A percentile compares a stretch with the other conserved stretches of the same genome.
Evolutionary conservation across 2,888 invertebrate genomes (phyloP).

Genomic region (Hecatera dysodea): DNA sequence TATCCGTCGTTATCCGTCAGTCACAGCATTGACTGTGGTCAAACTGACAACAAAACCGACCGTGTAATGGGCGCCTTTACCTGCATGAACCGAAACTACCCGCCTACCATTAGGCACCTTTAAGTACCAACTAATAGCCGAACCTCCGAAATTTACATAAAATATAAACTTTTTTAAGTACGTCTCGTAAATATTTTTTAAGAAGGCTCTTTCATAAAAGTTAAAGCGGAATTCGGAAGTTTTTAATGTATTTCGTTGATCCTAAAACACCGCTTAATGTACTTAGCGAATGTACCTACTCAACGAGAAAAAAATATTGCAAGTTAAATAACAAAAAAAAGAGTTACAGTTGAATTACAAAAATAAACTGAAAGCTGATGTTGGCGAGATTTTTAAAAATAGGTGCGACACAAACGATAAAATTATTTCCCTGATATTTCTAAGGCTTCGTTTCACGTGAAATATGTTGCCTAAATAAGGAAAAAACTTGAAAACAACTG

Average conservation of each 20-base stretch:
- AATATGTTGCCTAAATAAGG: slow-evolving; percentile 24
- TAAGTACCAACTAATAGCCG: slow-evolving; percentile 16
- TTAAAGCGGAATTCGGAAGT: slow-evolving; percentile 24
- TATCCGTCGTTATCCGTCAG: too few relatives aligned
- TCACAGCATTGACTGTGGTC: too few relatives aligned
- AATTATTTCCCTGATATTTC: slow-evolving; percentile 15
- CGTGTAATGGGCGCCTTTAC: too few relatives aligned
- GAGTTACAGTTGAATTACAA: not conserved
- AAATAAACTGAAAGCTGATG: slow-evolving; percentile 18
- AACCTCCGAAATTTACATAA: slow-evolving; percentile 11
- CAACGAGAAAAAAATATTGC: not conserved
- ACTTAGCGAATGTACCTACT: not conserved
- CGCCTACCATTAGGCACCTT: slow-evolving; percentile 12
- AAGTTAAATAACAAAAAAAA: not conserved
- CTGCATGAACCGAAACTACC: not conserved
- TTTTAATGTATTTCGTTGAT: slow-evolving; percentile 17
- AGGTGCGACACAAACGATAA: slow-evolving; percentile 8
- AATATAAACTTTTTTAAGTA: slow-evolving; percentile 25
- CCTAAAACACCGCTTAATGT: not conserved
- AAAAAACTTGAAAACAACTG: slow-evolving; percentile 27
- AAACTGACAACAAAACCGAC: too few relatives aligned
- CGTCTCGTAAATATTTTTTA: slow-evolving; percentile 1
- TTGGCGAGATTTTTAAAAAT: slow-evolving; percentile 2
- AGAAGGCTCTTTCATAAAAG: slow-evolving; percentile 4
- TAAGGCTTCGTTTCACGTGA: slow-evolving; percentile 18